Evolutionary conservation across 2,888 invertebrate species (phyloP), one percentile per base, ranked within the genome.

Genomic region (Thumatha senex): DNA sequence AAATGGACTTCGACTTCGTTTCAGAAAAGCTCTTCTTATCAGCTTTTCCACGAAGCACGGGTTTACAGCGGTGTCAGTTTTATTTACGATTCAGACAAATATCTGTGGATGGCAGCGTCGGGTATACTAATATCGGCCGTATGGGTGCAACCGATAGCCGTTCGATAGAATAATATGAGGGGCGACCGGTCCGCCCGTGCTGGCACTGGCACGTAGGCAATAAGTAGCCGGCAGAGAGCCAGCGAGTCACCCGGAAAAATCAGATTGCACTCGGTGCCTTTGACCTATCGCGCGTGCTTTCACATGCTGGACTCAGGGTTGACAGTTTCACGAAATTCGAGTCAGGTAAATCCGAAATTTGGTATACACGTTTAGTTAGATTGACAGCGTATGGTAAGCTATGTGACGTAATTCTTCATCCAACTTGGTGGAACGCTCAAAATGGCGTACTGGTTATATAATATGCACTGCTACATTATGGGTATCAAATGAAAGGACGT

Each of bases 131-230:
- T 91, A 91, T 86, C 79, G 79, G 77, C 76, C 74, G 88, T 83
- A 84, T 88, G 88, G 83, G 71, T 71, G 78, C 78, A 63, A 69
- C 81, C 88, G 89, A 90, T 89, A 89, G 88, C 78, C 81, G 82
- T 76, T 80, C 86, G 86, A 89, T 90, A 86, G 90, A 89, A 89
- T 90, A 90, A 90, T 90, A 90, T 89, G 90, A 88, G 86, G 83
- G 82, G 81, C 71, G 82, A 76, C 82, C 79, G 81, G 75, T 72
- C 80, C 78, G 78, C 74, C 18, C 18, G 18, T 24, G 18, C 18
- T 24, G 18, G 18, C 18, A 24, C 18, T 77, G 84, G 88, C 90
- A 91, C 90, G 90, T 91, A 90, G 87, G 89, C 90, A 91, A 91
- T 91, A 91, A 90, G 89, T 87, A 82, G 76, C 82, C 80, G 86